Evolutionary conservation across 2,113 vertebrate genomes (phyloP).

Genomic region (Struthio camelus): DNA sequence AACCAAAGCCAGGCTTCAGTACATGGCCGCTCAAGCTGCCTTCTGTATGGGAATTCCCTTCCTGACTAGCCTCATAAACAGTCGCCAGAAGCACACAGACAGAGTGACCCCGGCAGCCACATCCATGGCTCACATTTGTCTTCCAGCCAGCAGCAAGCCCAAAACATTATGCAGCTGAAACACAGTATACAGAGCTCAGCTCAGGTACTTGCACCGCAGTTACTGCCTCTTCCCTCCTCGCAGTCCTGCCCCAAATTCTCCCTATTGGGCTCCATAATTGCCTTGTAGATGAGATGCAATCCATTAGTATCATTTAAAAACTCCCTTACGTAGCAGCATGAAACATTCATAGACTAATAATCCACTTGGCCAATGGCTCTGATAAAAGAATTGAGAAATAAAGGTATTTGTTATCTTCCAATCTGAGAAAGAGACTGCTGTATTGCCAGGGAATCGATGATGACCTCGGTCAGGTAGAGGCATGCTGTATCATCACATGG

Average conservation of each 20-base stretch:
- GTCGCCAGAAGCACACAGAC: not conserved
- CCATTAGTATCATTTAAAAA: not conserved
- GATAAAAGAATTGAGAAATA: not conserved
- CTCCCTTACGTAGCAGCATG: not conserved
- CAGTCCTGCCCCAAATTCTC: not conserved
- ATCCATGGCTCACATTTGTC: not conserved
- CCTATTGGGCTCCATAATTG: not conserved
- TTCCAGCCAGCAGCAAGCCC: not conserved
- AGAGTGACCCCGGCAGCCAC: not conserved
- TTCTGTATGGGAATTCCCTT: not conserved
- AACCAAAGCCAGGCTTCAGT: not conserved
- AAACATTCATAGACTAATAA: not conserved
- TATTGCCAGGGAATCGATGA: not conserved
- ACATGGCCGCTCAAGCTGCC: not conserved
- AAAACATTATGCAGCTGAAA: not conserved
- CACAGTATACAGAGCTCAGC: not conserved
- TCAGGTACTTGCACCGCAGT: not conserved
- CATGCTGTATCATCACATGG: not conserved
- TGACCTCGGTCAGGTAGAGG: constrained; percentile 5
- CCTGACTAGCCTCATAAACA: not conserved
- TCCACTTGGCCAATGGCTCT: not conserved
- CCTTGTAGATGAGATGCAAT: not conserved
- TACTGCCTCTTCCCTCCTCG: not conserved
- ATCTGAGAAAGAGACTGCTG: not conserved
- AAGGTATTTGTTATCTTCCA: not conserved